phyloP scores from a whole-genome alignment of 2,797 vertebrate species.

The Melanotaenia trifasciata region DNA sequence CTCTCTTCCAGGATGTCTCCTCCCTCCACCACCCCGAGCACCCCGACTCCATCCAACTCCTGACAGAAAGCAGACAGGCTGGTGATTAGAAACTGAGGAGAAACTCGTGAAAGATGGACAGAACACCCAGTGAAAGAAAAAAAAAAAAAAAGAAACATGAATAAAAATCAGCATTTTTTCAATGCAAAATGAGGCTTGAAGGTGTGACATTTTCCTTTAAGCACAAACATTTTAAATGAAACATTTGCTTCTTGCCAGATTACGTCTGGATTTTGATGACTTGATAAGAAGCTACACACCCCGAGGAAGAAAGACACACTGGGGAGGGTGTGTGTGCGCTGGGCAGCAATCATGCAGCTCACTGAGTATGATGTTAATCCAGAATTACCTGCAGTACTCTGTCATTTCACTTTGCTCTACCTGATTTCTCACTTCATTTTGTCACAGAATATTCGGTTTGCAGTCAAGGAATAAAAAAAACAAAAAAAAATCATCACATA shows the following conservation, averaged over 20 bases:
- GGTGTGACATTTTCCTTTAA: not conserved
- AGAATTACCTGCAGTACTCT: constrained; percentile 13
- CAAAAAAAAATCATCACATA: not conserved
- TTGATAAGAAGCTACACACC: constrained; percentile 14
- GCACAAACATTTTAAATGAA: not conserved
- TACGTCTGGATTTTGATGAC: constrained; percentile 35
- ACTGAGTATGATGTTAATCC: not conserved
- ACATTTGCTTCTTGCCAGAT: constrained; percentile 8
- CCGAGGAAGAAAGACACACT: not conserved
- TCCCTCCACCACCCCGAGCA: constrained; percentile 95
- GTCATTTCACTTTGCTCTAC: constrained; percentile 22
- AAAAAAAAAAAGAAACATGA: not conserved
- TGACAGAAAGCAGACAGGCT: constrained; percentile 63
- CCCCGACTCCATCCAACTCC: constrained; percentile 86
- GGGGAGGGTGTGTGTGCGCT: not conserved
- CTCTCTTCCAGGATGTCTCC: constrained; percentile 93
- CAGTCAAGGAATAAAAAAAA: constrained; percentile 5
- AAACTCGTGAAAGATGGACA: not conserved
- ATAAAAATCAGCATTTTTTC: constrained; percentile 10
- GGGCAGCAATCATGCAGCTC: constrained; percentile 28
- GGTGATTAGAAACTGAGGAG: constrained; percentile 12
- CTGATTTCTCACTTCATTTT: constrained; percentile 13
- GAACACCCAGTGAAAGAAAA: no score
- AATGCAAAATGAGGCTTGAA: not conserved
- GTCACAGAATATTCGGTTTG: constrained; percentile 7